These are phyloP conservation scores for Melieria picta DNA, from an alignment of 2,888 invertebrate genomes.

Conservation along the genomic window DNA sequence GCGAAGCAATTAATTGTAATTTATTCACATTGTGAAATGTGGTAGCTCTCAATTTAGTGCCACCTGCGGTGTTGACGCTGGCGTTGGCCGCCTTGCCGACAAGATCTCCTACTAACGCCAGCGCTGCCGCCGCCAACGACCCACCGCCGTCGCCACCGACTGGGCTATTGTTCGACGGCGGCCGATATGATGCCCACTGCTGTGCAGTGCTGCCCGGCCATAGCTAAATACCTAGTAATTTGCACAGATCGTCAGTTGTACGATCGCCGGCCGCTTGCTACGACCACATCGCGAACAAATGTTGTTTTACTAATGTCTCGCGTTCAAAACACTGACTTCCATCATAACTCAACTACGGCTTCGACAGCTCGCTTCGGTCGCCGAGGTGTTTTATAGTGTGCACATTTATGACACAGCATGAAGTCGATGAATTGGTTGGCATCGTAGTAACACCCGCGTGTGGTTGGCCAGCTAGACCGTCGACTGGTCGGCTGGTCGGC, in stretches of 20 bases:
- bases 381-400: not conserved
- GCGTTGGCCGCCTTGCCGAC: not conserved
- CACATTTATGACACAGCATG: conserved; percentile 26
- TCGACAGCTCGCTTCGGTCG: not conserved
- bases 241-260: not conserved
- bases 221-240: conserved; percentile 1
- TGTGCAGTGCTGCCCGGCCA: too few species aligned
- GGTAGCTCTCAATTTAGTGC: conserved; percentile 24
- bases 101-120: too few species aligned
- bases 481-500: too few species aligned
- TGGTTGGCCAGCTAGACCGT: not conserved
- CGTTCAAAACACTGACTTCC: conserved; percentile 17
- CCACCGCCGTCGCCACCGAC: too few species aligned
- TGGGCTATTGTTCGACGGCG: too few species aligned
- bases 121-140: too few species aligned
- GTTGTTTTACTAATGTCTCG: conserved; percentile 4
- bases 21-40: conserved; percentile 21
- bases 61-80: conserved; percentile 15
- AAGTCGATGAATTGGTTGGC: conserved; percentile 22
- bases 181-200: too few species aligned
- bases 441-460: conserved; percentile 25
- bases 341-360: conserved; percentile 7
- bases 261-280: not conserved
- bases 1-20: conserved; percentile 17
- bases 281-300: too few species aligned